Percentiles rank a stretch among this genome's conserved stretches.
These are phyloP conservation scores for Hephaestus fuliginosus DNA, from an alignment of 2,797 vertebrate species.

Conservation along the genomic window DNA sequence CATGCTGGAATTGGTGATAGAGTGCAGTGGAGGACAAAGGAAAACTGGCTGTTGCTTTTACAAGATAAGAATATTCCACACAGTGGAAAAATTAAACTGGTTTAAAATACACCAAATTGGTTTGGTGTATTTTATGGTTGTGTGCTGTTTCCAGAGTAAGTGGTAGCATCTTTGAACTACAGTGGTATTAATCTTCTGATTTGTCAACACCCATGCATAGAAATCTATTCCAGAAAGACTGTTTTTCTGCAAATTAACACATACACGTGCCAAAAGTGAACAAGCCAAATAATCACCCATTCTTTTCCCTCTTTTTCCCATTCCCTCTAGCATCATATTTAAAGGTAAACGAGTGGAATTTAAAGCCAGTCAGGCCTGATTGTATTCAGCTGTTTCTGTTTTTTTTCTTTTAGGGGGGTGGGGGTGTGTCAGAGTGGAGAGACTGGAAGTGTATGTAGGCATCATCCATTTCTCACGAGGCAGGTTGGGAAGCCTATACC, in stretches of 20 bases:
- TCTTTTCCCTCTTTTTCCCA: background rate
- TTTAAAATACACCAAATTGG: too few species aligned
- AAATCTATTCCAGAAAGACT: background rate
- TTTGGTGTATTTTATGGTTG: constrained; percentile 10
- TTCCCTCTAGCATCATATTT: constrained; percentile 39
- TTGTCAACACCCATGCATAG: background rate
- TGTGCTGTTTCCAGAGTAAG: constrained; percentile 7
- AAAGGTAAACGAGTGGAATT: constrained; percentile 70
- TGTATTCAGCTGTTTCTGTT: constrained; percentile 83
- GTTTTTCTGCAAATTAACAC: background rate
- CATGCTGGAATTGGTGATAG: constrained; percentile 58
- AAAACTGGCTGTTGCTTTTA: constrained; percentile 66
- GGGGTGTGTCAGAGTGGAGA: constrained; percentile 47
- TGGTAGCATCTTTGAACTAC: background rate
- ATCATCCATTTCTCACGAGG: constrained; percentile 69
- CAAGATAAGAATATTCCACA: constrained; percentile 65
- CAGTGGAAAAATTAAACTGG: constrained; percentile 37
- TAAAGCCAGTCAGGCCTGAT: constrained; percentile 77
- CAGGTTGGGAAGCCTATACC: constrained; percentile 40
- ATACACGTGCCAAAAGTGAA: constrained; percentile 7
- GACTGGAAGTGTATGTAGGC: constrained; percentile 63
- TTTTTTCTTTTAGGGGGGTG: constrained; percentile 47
- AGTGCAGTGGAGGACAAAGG: constrained; percentile 54
- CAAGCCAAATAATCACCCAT: constrained; percentile 14
- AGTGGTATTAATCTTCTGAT: constrained; percentile 13